These are phyloP conservation scores for Pseudoatta argentina DNA, from an alignment of 1,140 invertebrate species.

Conservation along the genomic window DNA sequence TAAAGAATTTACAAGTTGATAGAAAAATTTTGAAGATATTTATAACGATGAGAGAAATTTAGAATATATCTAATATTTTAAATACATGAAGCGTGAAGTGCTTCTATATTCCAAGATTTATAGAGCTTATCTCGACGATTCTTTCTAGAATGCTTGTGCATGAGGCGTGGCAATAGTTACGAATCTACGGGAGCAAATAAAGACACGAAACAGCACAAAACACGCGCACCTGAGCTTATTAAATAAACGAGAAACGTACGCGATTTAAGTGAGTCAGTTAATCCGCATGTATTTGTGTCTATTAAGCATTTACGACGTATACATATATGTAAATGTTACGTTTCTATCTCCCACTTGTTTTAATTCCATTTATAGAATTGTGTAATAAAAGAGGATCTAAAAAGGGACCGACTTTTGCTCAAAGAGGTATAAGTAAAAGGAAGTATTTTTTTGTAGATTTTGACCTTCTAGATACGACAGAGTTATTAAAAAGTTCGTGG, in stretches of 20 bases:
- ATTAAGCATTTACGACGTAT: slow-evolving; percentile 11
- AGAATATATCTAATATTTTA: slow-evolving; percentile 1
- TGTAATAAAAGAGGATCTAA: neutral
- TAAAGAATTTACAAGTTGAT: neutral
- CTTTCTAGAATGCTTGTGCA: neutral
- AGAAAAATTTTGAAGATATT: neutral
- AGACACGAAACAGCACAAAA: neutral
- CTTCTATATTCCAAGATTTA: slow-evolving; percentile 12
- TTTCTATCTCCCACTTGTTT: slow-evolving; percentile 24
- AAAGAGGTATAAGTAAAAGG: no score
- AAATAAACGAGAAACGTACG: slow-evolving; percentile 49
- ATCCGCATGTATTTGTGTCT: slow-evolving; percentile 18
- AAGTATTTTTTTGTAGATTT: no score
- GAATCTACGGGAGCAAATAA: neutral
- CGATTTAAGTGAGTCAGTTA: slow-evolving; percentile 43
- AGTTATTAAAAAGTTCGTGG: no score
- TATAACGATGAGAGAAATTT: neutral
- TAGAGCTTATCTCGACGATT: neutral
- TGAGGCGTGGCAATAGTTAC: neutral
- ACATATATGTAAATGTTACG: slow-evolving; percentile 26
- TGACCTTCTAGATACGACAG: no score
- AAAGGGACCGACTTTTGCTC: no score
- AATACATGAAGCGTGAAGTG: neutral
- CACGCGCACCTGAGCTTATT: slow-evolving; percentile 37
- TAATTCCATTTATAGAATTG: slow-evolving; percentile 11